phyloP scores from a whole-genome alignment of 1,140 invertebrate species.

The Drosophila persimilis region DNA sequence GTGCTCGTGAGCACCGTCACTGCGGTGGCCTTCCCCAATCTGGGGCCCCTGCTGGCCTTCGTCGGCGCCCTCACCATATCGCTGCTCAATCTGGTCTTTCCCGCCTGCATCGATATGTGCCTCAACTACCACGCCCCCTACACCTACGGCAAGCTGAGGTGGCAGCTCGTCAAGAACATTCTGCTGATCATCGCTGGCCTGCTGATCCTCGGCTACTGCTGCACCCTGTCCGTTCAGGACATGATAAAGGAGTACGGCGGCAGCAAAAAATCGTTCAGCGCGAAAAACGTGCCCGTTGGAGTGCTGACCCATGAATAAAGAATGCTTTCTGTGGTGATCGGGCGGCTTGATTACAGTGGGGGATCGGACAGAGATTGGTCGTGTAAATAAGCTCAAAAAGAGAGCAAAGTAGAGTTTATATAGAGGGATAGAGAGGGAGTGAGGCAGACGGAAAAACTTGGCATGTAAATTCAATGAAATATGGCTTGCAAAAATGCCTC shows the following conservation, averaged over 20 bases:
- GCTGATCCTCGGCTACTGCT: conserved; percentile 30
- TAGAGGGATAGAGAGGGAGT: conserved; percentile 21
- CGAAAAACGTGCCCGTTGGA: too few relatives aligned
- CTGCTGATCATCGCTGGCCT: conserved; percentile 21
- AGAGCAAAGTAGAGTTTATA: conserved; percentile 23
- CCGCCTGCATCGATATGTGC: conserved; percentile 44
- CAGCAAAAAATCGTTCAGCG: too few relatives aligned
- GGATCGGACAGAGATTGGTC: background rate
- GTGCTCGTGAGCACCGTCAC: conserved; percentile 22
- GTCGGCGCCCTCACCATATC: conserved; percentile 55
- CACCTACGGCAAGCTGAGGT: conserved; percentile 33
- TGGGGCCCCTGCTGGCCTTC: conserved; percentile 48
- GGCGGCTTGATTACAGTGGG: too few relatives aligned
- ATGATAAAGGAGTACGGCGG: conserved; percentile 17
- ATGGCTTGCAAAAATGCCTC: conserved; percentile 65
- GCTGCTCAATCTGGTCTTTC: conserved; percentile 51
- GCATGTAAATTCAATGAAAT: conserved; percentile 73
- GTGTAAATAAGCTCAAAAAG: background rate
- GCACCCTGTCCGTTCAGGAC: conserved; percentile 3
- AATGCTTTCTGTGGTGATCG: too few relatives aligned
- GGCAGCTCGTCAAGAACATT: conserved; percentile 50
- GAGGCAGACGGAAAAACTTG: conserved; percentile 25
- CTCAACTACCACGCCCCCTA: conserved; percentile 33
- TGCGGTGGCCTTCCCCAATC: conserved; percentile 43
- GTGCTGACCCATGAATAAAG: too few relatives aligned